Percentiles rank a stretch among this genome's conserved stretches.
phyloP scores from a whole-genome alignment of 1,140 invertebrate genomes.

The Drosophila carrolli region DNA sequence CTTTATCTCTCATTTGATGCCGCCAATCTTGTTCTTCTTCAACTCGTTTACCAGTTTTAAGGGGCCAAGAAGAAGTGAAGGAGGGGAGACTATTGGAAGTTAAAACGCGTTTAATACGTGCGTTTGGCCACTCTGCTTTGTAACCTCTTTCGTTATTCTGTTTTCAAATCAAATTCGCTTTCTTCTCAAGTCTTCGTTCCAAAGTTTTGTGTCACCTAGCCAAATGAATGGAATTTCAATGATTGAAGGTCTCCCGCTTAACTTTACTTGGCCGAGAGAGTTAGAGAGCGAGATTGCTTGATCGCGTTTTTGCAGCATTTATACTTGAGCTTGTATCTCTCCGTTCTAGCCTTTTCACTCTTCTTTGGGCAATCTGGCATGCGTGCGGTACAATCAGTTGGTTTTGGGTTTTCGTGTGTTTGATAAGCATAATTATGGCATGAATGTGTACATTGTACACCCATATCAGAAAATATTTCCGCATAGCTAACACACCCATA shows the following conservation, averaged over 20 bases:
- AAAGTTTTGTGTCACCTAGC: conserved; percentile 31
- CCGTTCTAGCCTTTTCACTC: neutral
- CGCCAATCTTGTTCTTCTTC: conserved; percentile 54
- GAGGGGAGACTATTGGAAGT: conserved; percentile 27
- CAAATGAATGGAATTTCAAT: conserved; percentile 61
- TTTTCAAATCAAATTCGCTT: conserved; percentile 81
- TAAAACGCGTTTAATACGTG: conserved; percentile 81
- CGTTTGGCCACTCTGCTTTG: conserved; percentile 71
- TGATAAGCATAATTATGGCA: conserved; percentile 65
- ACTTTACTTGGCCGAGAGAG: conserved; percentile 17
- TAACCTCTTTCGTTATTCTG: conserved; percentile 83
- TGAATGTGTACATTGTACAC: conserved; percentile 13
- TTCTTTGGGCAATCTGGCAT: conserved; percentile 8
- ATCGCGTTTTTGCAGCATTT: conserved; percentile 32
- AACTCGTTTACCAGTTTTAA: conserved; percentile 65
- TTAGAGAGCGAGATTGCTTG: neutral
- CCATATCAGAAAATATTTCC: conserved; percentile 51
- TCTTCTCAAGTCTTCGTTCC: conserved; percentile 55
- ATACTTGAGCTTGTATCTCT: conserved; percentile 58
- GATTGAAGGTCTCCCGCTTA: conserved; percentile 32
- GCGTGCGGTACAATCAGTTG: conserved; percentile 31
- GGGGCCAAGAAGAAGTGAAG: conserved; percentile 7
- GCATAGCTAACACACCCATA: conserved; percentile 18
- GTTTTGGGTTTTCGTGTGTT: conserved; percentile 22
- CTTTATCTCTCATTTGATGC: conserved; percentile 20